Base-by-base conservation (phyloP, 1,140 invertebrate genomes). In the Cydia strobilella region DNA sequence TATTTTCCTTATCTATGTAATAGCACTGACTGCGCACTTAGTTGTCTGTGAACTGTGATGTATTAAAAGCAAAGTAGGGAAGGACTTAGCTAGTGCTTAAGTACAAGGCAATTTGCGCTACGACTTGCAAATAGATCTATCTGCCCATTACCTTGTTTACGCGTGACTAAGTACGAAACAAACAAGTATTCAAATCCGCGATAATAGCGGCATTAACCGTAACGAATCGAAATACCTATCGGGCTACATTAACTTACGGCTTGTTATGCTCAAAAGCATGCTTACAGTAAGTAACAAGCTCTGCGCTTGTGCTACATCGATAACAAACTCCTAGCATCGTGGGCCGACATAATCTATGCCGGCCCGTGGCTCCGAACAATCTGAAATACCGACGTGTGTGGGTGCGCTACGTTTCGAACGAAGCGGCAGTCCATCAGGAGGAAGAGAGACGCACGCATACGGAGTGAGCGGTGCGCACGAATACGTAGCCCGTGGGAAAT, bases 401-500 rank as follows among this genome's bases (percentile, higher is more conserved):
- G 90, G 90, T 89, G 90, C 90, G 85, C 89, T 92, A 89, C 87
- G 88, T 90, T 90, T 89, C 65, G 65, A 92, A 90, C 89, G 89
- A 87, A 91, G 85, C 88, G 84, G 85, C 89, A 87, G 89, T 91
- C 85, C 88, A 90, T 90, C 89, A 90, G 84, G 88, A 74, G 79
- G 18, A 75, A 91, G 12, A 25, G 86, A 74, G 90, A 89, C 77
- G 74, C 51, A 73, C 83, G 82, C 89, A 87, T 86, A 76, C 76
- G 72, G 84, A 79, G 66, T 18, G 85, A 90, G 72, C 23, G 82
- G 81, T 82, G 79, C 75, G 71, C 80, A 76, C 75, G 39, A 82
- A 79, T 83, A 85, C 87, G 79, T 86, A 86, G 86, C 86, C 87
- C 93, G 93, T 93, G 93, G 93, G 92, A 93, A 93, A 89, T 93